A percentile compares a stretch with the other conserved stretches of the same genome.
phyloP scores from a whole-genome alignment of 2,797 vertebrate species.

The Hypotaenidia philippensis region DNA sequence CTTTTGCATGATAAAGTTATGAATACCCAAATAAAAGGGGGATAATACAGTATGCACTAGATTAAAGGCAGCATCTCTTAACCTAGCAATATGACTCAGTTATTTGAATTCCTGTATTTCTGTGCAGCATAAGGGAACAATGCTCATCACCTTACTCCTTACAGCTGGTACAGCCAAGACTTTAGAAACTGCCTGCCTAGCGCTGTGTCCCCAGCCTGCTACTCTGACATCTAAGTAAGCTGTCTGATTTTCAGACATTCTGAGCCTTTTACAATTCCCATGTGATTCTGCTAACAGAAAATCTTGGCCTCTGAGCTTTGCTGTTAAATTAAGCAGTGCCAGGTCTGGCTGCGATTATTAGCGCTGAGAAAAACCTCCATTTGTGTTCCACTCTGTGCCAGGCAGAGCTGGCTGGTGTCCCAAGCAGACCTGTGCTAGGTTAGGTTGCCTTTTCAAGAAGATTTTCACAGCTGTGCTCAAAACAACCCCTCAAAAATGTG shows the following conservation, averaged over 20 bases:
- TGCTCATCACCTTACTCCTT: background rate
- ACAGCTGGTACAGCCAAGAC: background rate
- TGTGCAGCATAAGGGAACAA: background rate
- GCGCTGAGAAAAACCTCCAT: constrained; percentile 42
- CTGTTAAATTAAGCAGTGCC: constrained; percentile 60
- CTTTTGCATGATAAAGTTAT: background rate
- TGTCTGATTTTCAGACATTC: constrained; percentile 61
- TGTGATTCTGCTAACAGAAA: constrained; percentile 52
- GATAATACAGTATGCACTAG: background rate
- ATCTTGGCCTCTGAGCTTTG: constrained; percentile 32
- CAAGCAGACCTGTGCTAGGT: constrained; percentile 1
- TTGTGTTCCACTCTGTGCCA: constrained; percentile 35
- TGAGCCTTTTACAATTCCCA: constrained; percentile 63
- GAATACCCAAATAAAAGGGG: background rate
- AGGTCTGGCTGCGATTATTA: constrained; percentile 56
- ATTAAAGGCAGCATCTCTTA: background rate
- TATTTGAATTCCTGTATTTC: background rate
- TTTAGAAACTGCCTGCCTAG: background rate
- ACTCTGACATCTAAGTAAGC: constrained; percentile 55
- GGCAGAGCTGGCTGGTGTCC: background rate
- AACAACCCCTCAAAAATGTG: background rate
- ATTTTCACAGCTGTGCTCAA: constrained; percentile 19
- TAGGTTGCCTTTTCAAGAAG: background rate
- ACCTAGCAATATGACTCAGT: background rate
- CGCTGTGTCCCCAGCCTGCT: background rate